Conservation (phyloP, 1,140 invertebrate genomes). For the Drosophila orosa region DNA sequence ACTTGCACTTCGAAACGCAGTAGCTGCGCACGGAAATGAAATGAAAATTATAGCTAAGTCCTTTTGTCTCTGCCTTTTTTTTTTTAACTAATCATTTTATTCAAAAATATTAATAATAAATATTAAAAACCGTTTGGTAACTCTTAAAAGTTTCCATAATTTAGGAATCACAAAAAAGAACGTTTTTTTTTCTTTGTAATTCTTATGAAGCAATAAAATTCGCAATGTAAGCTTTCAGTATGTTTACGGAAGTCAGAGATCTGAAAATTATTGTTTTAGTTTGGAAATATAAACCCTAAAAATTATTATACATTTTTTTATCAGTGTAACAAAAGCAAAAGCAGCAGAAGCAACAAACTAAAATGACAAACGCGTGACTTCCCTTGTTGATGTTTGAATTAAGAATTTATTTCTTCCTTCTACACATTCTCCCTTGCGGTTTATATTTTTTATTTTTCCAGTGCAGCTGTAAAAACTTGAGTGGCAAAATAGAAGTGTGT, state of each 20-base stretch:
- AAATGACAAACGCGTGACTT: constrained; percentile 41
- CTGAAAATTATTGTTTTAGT: background rate
- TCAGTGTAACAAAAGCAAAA: constrained; percentile 1
- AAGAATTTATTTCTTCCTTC: constrained; percentile 16
- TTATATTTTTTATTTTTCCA: constrained; percentile 1
- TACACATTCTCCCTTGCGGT: background rate
- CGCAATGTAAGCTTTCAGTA: background rate
- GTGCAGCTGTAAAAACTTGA: constrained; percentile 22
- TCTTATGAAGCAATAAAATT: too few species aligned
- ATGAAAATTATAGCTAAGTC: background rate
- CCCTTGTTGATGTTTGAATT: constrained; percentile 15
- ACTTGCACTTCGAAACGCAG: constrained; percentile 6
- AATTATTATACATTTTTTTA: background rate
- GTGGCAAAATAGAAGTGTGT: background rate
- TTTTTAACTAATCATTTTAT: background rate
- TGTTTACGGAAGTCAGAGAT: background rate
- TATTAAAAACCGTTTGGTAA: background rate
- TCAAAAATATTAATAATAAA: background rate
- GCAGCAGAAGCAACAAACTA: constrained; percentile 20
- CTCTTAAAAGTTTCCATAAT: background rate
- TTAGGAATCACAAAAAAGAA: background rate
- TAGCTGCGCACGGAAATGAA: background rate
- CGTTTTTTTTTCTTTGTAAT: too few species aligned
- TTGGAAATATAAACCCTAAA: background rate
- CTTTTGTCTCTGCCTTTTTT: background rate